Evolutionary conservation across 2,888 invertebrate genomes (phyloP).

Genomic region (Cheilosia urbana): DNA sequence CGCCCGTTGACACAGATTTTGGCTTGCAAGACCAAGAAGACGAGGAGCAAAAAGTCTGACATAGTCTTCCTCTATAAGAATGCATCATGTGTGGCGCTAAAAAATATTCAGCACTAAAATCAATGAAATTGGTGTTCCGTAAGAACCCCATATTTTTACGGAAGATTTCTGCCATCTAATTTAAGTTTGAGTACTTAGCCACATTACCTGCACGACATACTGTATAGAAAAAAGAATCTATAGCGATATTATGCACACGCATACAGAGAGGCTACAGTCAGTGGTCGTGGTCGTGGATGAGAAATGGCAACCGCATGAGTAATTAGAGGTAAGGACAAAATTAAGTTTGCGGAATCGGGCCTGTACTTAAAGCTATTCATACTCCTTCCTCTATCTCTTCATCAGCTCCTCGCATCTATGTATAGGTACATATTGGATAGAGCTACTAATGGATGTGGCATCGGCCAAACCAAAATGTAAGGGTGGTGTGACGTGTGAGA

Average conservation of each 20-base stretch:
- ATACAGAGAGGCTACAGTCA: constrained; percentile 26
- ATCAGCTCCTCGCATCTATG: constrained; percentile 2
- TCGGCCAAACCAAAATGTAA: constrained; percentile 59
- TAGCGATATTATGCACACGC: constrained; percentile 21
- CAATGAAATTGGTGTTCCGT: no score
- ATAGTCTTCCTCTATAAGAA: no score
- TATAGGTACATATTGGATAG: constrained; percentile 35
- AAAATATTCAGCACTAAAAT: no score
- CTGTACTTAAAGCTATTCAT: constrained; percentile 68
- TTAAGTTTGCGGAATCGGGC: constrained; percentile 73
- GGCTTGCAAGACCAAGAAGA: no score
- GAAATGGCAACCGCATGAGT: constrained; percentile 74
- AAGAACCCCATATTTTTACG: no score
- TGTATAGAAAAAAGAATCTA: constrained; percentile 11
- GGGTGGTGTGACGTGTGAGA: constrained; percentile 39
- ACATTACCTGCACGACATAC: constrained; percentile 30
- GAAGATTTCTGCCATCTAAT: no score
- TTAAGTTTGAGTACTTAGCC: fast-evolving
- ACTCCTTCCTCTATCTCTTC: constrained; percentile 5
- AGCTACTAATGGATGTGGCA: constrained; percentile 75
- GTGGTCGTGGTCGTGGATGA: constrained; percentile 68
- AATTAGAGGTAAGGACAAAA: constrained; percentile 74
- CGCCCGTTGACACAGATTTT: no score
- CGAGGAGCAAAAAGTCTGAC: no score
- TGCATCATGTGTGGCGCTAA: no score